Evolutionary conservation across 2,888 invertebrate genomes (phyloP).

Genomic region (Lissonota sp.): DNA sequence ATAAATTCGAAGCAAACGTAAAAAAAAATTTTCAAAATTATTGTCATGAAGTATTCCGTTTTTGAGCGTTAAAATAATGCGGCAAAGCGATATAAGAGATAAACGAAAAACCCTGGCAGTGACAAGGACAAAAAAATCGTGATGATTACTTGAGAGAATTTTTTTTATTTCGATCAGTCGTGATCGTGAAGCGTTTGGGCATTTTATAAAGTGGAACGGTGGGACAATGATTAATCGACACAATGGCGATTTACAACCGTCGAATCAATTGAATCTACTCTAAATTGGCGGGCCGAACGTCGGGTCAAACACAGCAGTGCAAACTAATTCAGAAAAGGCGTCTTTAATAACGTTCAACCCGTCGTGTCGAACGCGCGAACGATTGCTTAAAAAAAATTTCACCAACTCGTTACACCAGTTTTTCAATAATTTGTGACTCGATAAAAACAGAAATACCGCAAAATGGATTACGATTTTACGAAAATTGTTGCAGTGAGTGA

Average conservation of each 20-base stretch:
- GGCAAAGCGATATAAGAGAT: too few relatives aligned
- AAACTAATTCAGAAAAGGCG: slow-evolving; percentile 53
- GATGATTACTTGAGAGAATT: too few relatives aligned
- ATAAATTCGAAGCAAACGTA: too few relatives aligned
- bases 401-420: not conserved
- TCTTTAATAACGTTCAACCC: slow-evolving; percentile 47
- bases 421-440: not conserved
- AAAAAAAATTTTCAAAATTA: too few relatives aligned
- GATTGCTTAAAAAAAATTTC: slow-evolving; percentile 9
- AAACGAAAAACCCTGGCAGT: too few relatives aligned
- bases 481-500: slow-evolving; percentile 63
- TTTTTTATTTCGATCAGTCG: slow-evolving; percentile 5
- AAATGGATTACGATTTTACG: slow-evolving; percentile 63
- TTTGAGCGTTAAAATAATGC: too few relatives aligned
- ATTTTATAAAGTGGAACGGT: not conserved
- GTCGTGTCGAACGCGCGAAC: slow-evolving; percentile 28
- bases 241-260: slow-evolving; percentile 35
- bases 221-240: slow-evolving; percentile 7
- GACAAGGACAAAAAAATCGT: too few relatives aligned
- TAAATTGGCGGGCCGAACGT: slow-evolving; percentile 26
- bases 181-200: not conserved
- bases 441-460: not conserved
- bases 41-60: too few relatives aligned
- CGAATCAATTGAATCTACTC: slow-evolving; percentile 65
- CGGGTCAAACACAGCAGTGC: slow-evolving; percentile 49